Percentiles rank a stretch among this genome's conserved stretches.
Conservation (phyloP, 2,888 invertebrate species). For the Globia sparganii region DNA sequence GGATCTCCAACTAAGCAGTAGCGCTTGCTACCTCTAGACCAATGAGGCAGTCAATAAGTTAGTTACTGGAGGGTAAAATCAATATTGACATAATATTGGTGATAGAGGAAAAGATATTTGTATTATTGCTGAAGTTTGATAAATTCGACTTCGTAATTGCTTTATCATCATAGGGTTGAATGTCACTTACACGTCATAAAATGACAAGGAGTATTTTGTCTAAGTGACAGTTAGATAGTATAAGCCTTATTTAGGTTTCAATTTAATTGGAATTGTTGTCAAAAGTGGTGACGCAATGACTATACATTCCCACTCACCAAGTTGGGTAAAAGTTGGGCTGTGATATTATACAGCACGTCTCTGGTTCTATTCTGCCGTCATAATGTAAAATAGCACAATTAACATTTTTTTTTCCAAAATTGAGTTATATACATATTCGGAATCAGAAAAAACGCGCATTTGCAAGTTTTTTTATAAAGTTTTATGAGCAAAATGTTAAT, state of each 20-base stretch:
- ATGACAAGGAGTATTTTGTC: not conserved
- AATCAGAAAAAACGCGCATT: too few relatives aligned
- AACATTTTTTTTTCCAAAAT: too few relatives aligned
- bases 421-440: too few relatives aligned
- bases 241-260: not conserved
- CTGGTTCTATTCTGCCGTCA: too few relatives aligned
- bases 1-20: not conserved
- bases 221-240: not conserved
- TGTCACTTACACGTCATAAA: not conserved
- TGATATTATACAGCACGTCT: not conserved
- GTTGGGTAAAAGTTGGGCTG: not conserved
- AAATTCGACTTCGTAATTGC: not conserved
- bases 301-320: not conserved
- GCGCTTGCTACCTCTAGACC: not conserved
- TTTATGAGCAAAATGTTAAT: too few relatives aligned
- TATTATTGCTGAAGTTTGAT: not conserved
- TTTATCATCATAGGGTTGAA: not conserved
- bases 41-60: not conserved
- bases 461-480: too few relatives aligned
- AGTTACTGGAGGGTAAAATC: not conserved
- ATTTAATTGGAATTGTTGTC: slow-evolving; percentile 3
- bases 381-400: too few relatives aligned
- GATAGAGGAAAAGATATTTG: not conserved
- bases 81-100: not conserved
- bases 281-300: not conserved